These are phyloP conservation scores for Gryllus longicercus DNA, from an alignment of 2,888 invertebrate species.

Conservation along the genomic window DNA sequence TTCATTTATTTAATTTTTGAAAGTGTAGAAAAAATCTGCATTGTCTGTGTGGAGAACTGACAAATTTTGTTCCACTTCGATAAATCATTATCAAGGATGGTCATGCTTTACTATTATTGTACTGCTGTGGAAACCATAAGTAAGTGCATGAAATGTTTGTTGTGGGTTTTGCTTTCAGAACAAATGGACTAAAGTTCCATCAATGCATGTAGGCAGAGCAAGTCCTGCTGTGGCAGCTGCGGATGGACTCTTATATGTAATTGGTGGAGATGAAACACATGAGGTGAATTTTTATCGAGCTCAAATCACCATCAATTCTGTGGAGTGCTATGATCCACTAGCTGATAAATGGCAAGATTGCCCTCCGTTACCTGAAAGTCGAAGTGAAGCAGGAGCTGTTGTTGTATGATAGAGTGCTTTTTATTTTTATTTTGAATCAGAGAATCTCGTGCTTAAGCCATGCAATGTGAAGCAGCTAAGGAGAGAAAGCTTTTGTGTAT, in stretches of 20 bases:
- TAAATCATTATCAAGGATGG: too few relatives aligned
- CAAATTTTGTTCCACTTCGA: too few relatives aligned
- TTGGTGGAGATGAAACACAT: conserved; percentile 80
- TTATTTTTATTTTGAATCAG: not conserved
- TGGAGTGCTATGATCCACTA: conserved; percentile 80
- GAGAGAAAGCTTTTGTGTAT: not conserved
- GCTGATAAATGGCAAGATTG: conserved; percentile 74
- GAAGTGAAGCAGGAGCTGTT: conserved; percentile 84
- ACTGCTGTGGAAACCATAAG: not conserved
- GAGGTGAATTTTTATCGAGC: conserved; percentile 80
- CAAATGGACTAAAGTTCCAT: conserved; percentile 73
- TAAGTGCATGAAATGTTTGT: conserved; percentile 18
- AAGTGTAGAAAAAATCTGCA: too few relatives aligned
- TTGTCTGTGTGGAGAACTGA: too few relatives aligned
- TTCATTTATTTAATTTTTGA: too few relatives aligned
- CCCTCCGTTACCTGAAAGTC: conserved; percentile 74
- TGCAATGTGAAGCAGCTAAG: not conserved
- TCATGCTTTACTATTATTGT: not conserved
- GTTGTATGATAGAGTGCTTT: conserved; percentile 54
- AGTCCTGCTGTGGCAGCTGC: conserved; percentile 83
- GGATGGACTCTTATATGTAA: conserved; percentile 76
- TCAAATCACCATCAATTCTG: conserved; percentile 76
- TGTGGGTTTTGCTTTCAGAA: conserved; percentile 51
- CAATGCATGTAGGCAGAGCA: conserved; percentile 70
- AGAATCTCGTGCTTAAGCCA: not conserved